Evolutionary conservation across 2,797 vertebrate genomes (phyloP), one percentile per base, ranked within the genome.

Genomic region (Enteromius mattozi): DNA sequence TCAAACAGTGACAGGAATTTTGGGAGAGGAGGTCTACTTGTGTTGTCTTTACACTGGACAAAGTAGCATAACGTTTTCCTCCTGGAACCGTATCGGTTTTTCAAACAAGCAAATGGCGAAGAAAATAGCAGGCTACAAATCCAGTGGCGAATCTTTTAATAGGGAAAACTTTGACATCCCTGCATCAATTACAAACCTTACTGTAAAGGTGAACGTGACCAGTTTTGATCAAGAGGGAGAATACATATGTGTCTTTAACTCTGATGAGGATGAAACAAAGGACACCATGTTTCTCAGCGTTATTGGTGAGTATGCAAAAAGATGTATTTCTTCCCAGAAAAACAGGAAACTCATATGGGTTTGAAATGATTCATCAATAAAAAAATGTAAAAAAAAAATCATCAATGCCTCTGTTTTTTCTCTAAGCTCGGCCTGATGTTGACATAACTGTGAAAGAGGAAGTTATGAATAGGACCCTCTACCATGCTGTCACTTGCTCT

Each of bases 401-500:
- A 33, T 54, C n/a, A 40, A 4, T 54, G 17, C 33, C 27, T 77
- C 14, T 81, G 24, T 82, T 70, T 72, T 35, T 27, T 84, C 72
- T 77, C 17, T 2, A 89, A 96, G 95, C 88, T 82, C 91, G 12
- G n/a, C 95, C 94, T 33, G 84, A 91, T 16, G 82, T 93, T 17
- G 74, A 89, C 27, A 83, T 85, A 16, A 51, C 13, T 51, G 86
- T 91, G 63, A 82, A 63, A 0, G 85, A 89, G 65, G 93, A 93
- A 74, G 86, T 82, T 59, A 63, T 91, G 83, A 90, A 93, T 49
- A 89, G 83, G 24, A 91, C 85, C 71, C 90, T 92, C 79, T 91
- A 93, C 88, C 94, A 95, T 84, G 92, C 80, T 0, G 93, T 95
- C 87, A 88, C 79, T 0, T 95, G 95, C 86, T 91, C 91, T 49